These are phyloP conservation scores for Antedon bifida DNA, from an alignment of 35 echinoderm and acorn worm species.

Conservation along the genomic window DNA sequence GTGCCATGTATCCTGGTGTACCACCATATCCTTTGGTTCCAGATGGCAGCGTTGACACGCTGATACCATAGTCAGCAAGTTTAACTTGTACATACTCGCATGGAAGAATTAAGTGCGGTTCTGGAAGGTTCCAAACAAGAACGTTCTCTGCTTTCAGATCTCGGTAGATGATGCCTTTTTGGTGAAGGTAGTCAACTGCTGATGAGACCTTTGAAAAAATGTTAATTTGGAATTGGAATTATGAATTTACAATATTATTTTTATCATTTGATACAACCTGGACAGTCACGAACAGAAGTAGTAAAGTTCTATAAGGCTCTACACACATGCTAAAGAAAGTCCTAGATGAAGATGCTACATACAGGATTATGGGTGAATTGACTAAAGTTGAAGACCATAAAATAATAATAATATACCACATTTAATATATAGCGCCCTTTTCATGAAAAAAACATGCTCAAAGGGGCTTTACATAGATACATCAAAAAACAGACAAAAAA, in stretches of 20 bases:
- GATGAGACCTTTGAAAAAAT: conserved; percentile 43
- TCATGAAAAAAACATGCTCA: too few species aligned
- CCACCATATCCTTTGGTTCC: conserved; percentile 91
- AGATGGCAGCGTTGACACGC: conserved; percentile 65
- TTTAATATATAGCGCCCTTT: too few species aligned
- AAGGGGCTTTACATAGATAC: too few species aligned
- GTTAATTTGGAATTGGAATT: background rate
- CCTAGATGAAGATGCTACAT: too few species aligned
- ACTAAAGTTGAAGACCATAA: too few species aligned
- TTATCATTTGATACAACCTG: too few species aligned
- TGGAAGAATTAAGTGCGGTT: conserved; percentile 40
- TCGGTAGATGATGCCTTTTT: conserved; percentile 81
- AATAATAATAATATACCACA: too few species aligned
- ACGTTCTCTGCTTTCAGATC: conserved; percentile 97
- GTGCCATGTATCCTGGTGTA: conserved; percentile 95
- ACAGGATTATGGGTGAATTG: too few species aligned
- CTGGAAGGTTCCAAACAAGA: conserved; percentile 75
- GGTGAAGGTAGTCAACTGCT: conserved; percentile 77
- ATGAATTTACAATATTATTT: background rate
- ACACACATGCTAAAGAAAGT: too few species aligned
- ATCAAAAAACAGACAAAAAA: too few species aligned
- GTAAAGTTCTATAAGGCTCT: too few species aligned
- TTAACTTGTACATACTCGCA: conserved; percentile 70
- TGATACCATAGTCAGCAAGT: conserved; percentile 90
- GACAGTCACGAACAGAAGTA: too few species aligned